Base-by-base conservation (phyloP, 2,113 vertebrate species). In the Lepidothrix coronata region DNA sequence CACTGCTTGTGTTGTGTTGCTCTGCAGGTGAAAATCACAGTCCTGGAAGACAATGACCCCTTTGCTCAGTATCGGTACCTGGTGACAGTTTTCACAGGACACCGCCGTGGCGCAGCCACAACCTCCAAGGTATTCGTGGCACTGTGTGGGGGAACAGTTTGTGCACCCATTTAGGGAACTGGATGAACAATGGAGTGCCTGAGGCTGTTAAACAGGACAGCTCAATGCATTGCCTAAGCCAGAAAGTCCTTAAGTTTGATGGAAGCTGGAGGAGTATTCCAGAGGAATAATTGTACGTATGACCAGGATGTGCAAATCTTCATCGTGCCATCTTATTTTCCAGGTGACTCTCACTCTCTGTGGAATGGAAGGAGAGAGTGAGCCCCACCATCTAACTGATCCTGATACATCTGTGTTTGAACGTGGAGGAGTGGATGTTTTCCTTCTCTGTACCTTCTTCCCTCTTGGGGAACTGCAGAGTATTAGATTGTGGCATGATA, bases 401-500 rank as follows among this genome's bases (percentile, higher is more conserved):
- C 95, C 97, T 2, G 96, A 98, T 22, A 98, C 97, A 54, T 96
- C 97, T 1, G 97, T 99, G 39, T 99, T 99, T 98, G 99, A 99
- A 95, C 98, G 98, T 72, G 99, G 99, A 52, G 99, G 97, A 21
- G 96, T 97, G 82, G 99, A 99, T 93, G 98, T 98, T 96, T 99
- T 99, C 92, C 97, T 99, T 25, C 96, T 99, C 46, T 98, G 99
- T 52, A 99, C 99, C 8, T 98, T 99, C 51, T 99, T 99, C 87
- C 99, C 99, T 57, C 98, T 99, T 22, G 99, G 99, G 66, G 98
- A 99, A 55, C 97, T 99, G 41, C 98, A 96, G 94, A 98, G 97
- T 95, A 98, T 99, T 93, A 95, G 99, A 92, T 55, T 99, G 91
- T 99, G 99, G 99, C 99, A 99, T 24, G 98, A 99, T 96, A 99